phyloP scores from a whole-genome alignment of 2,113 vertebrate species.

The Ornithorhynchus anatinus region DNA sequence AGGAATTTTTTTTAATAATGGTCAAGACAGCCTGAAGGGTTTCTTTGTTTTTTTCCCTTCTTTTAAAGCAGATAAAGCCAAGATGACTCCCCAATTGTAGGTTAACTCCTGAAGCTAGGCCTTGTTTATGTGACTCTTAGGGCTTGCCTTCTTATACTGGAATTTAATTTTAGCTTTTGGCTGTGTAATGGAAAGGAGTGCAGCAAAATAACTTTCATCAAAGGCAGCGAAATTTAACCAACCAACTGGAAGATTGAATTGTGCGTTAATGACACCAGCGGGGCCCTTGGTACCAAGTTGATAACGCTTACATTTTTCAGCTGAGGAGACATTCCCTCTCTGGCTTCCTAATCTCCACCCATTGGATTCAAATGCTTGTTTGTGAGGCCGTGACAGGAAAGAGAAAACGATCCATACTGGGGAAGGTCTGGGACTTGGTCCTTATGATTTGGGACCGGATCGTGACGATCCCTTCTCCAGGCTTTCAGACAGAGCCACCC shows the following conservation, averaged over 20 bases:
- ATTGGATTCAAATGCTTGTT: too few species aligned
- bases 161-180: background rate
- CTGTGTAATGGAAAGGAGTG: background rate
- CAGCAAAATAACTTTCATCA: background rate
- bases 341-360: background rate
- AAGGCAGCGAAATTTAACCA: background rate
- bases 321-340: background rate
- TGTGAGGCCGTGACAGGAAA: too few species aligned
- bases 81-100: rapidly evolving
- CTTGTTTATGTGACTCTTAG: background rate
- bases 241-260: background rate
- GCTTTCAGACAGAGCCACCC: too few species aligned
- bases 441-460: too few species aligned
- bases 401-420: too few species aligned
- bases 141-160: background rate
- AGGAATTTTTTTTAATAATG: background rate
- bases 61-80: background rate
- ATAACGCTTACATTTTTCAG: rapidly evolving
- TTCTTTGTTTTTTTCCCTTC: background rate
- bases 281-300: background rate
- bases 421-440: too few species aligned
- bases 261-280: too few species aligned
- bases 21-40: background rate
- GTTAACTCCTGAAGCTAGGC: background rate
- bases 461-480: too few species aligned